Evolutionary conservation across 2,888 invertebrate genomes (phyloP), one percentile per base, ranked within the genome.

Genomic region (Sphinx pinastri): DNA sequence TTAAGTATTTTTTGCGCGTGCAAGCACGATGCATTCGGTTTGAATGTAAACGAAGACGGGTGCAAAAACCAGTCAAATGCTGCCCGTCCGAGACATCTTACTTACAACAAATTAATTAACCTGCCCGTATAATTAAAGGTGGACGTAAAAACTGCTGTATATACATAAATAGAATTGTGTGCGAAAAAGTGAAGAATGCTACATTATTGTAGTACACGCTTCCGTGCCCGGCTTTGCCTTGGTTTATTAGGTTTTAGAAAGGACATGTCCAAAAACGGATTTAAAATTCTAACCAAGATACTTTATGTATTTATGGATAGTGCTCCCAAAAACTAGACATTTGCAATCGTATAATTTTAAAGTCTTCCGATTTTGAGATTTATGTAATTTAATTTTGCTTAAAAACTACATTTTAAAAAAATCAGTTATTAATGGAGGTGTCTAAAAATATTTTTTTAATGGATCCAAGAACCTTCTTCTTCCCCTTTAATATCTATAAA

Each of bases 61-160:
- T n/a, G 63, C 47, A 63, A 63, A 63, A 63, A 63, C 63, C 49
- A 63, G 63, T 63, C 63, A 63, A 63, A 63, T 63, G 63, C 63
- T 13, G 19, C 13, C 19, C 13, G 16, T 19, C 54, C 60, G 54
- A 54, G 63, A 69, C 60, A 38, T 69, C 60, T 63, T 54, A 60
- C 52, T 69, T 63, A 63, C 69, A 14, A 47, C 63, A 69, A 69
- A 69, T 69, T 69, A 69, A 69, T 69, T 69, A 69, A 54, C 60
- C 45, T 10, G 45, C 54, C 60, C 60, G 69, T 69, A 63, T 69
- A 69, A 69, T 69, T 69, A 69, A 60, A 19, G 63, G 12, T 12
- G 47, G 7, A 6, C 12, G 19, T 19, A 63, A 63, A 63, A 63
- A 63, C 63, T 63, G 13, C 11, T 63, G 63, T 47, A 49, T 13